A percentile compares a stretch with the other conserved stretches of the same genome.
phyloP scores from a whole-genome alignment of 2,113 vertebrate species.

The Malurus alboscapulatus region DNA sequence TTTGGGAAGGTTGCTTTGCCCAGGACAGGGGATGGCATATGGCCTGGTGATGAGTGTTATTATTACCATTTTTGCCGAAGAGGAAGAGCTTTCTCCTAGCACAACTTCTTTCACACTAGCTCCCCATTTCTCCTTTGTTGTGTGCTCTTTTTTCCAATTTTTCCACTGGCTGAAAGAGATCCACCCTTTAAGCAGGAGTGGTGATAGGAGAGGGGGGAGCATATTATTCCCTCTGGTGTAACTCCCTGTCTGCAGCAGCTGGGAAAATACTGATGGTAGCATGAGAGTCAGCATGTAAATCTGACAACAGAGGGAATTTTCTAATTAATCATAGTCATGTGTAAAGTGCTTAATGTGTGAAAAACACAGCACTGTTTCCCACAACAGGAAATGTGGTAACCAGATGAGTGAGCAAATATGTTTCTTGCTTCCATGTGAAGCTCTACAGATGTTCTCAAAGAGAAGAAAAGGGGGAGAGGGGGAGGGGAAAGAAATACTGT shows the following conservation, averaged over 20 bases:
- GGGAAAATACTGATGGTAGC: neutral
- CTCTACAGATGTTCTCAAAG: neutral
- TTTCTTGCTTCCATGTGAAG: neutral
- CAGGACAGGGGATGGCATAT: neutral
- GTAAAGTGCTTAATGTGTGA: constrained; percentile 2
- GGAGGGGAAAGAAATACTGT: neutral
- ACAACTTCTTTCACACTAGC: neutral
- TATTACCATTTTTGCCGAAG: neutral
- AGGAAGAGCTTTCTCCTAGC: neutral
- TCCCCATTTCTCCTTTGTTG: neutral
- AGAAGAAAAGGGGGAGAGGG: neutral
- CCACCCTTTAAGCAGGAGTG: neutral
- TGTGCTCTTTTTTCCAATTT: neutral
- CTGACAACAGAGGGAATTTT: neutral
- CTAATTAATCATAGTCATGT: constrained; percentile 14
- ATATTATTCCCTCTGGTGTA: neutral
- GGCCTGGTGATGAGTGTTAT: neutral
- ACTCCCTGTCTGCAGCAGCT: neutral
- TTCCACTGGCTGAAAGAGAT: neutral
- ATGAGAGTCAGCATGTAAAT: neutral
- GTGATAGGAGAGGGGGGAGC: neutral
- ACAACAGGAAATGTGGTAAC: neutral
- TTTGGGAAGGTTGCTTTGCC: neutral
- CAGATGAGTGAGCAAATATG: neutral
- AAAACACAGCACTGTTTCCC: neutral